Base-by-base conservation (phyloP, 2,113 vertebrate species). In the Micronycteris hirsuta region DNA sequence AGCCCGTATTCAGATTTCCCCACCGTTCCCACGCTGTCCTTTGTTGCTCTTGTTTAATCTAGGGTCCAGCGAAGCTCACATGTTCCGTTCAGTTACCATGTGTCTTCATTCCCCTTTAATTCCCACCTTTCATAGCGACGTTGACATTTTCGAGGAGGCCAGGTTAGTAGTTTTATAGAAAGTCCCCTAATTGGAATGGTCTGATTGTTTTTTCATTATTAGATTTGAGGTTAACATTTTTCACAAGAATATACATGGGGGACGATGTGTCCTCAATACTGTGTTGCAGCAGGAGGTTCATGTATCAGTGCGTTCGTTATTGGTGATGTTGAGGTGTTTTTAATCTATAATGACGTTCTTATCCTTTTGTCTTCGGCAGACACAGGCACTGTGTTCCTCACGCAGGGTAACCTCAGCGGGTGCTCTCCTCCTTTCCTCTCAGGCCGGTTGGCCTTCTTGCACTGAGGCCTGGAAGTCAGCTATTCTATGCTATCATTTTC, bases 391-490 rank as follows among this genome's bases (percentile, higher is more conserved):
- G 26, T 33, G 49, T 3, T 8, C 7, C 0, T 26, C n/a, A 16
- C 7, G 0, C 22, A 14, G 4, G 15, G 16, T 47, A 3, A 36
- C 31, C 33, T 85, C 20, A 20, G 0, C 36, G 20, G 24, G 6
- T 3, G 1, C 5, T 22, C 38, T 5, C 77, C 33, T 86, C 45
- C 56, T 38, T 85, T 54, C 47, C 76, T 63, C 49, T 5, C n/a
- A 36, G 61, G 81, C 49, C 41, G 28, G 67, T 43, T 11, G 0
- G 1, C 80, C 70, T 38, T 91, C 85, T 87, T 36, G 17, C n/a
- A 4, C 45, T 88, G 14, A 47, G 47, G 49, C 41, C 68, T 31
- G 20, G 5, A 86, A 74, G 49, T 45, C 19, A 4, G 6, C 56
- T 49, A 3, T 33, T 84, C 33, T 67, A 0, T 26, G 36, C 74